Conservation (phyloP, 2,888 invertebrate genomes). For the Macrophya alboannulata region DNA sequence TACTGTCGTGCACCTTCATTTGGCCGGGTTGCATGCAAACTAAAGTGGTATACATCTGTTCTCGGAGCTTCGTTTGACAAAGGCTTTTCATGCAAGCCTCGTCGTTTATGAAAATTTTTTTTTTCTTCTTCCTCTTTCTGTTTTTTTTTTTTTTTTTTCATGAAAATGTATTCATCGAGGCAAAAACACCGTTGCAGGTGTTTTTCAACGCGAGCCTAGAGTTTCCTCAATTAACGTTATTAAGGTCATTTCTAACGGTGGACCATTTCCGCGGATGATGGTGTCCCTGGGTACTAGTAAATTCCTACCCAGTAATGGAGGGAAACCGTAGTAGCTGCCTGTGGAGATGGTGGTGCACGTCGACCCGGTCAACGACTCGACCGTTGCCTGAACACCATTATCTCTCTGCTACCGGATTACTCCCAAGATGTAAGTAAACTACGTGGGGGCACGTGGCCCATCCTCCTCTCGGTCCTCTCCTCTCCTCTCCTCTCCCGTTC, state of each 20-base stretch:
- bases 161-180: constrained; percentile 28
- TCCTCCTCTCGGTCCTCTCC: constrained; percentile 9
- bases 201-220: constrained; percentile 9
- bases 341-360: constrained; percentile 37
- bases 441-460: constrained; percentile 57
- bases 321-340: constrained; percentile 67
- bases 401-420: constrained; percentile 59
- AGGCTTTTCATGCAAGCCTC: constrained; percentile 19
- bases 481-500: not conserved
- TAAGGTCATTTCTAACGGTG: constrained; percentile 70
- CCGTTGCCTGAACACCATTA: constrained; percentile 42
- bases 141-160: constrained; percentile 17
- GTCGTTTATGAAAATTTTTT: constrained; percentile 45
- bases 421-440: constrained; percentile 67
- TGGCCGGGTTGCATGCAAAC: not conserved
- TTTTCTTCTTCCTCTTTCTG: no score
- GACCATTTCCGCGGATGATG: constrained; percentile 48
- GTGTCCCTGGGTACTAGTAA: constrained; percentile 69
- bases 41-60: not conserved
- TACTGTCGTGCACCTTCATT: not conserved
- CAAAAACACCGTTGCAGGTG: not conserved
- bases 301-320: constrained; percentile 75
- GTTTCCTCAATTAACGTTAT: constrained; percentile 75
- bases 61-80: not conserved
- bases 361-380: constrained; percentile 49